Evolutionary conservation across 2,797 vertebrate species (phyloP), one percentile per base, ranked within the genome.

Genomic region (Esox lucius): DNA sequence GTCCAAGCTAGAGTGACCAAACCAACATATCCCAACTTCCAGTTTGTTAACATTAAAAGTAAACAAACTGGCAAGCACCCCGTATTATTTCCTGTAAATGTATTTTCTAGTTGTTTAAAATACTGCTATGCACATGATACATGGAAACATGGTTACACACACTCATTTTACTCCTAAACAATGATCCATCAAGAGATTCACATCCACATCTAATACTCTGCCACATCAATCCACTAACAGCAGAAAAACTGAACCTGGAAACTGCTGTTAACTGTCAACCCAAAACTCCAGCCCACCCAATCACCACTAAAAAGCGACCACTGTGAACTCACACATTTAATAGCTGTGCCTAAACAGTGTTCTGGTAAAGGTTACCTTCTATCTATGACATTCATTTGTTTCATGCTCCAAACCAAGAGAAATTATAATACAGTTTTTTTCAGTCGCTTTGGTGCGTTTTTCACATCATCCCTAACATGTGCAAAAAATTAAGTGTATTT

Each of bases 241-340:
- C 79, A 88, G 90, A 92, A 92, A 91, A 89, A 91, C 86, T 84
- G 87, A 91, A 90, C 90, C 91, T 83, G 87, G 90, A 87, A 90
- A 86, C 85, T 81, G 84, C 89, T 90, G 91, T 89, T 91, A 91
- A 90, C 91, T 90, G 89, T 89, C 88, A 88, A 80, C 84, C 87
- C 77, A 86, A 84, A 85, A 88, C 87, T 86, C 78, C 46, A 74
- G 81, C 86, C 89, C 90, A 77, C 91, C 90, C 88, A 80, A 89
- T 91, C 84, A 87, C 92, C 93, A 94, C 93, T 93, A 93, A 90
- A 94, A 93, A 94, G 92, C 91, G 84, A 91, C 92, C 92, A 86
- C 91, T 88, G 86, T 82, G 88, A 87, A 90, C 73, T 85, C 88
- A 81, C 77, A 42, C 85, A 84, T 91, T 91, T 92, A 93, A 93